Evolutionary conservation across 2,888 invertebrate species (phyloP).

Genomic region (Calliopum simillimum): DNA sequence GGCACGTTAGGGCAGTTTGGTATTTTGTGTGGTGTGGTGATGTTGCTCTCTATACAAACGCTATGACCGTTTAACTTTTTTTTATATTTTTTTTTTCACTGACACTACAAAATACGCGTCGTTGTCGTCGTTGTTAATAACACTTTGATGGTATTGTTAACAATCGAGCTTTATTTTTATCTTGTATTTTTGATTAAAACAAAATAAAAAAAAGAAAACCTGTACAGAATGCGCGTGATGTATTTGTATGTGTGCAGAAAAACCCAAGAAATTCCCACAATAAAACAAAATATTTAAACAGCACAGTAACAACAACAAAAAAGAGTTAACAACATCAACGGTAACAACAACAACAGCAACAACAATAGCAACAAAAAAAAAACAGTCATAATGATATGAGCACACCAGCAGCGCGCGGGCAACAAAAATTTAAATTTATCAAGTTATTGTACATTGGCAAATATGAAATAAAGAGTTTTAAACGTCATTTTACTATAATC

Average conservation of each 20-base stretch:
- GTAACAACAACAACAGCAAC: slow-evolving; percentile 37
- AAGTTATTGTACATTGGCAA: slow-evolving; percentile 14
- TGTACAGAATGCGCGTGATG: slow-evolving; percentile 33
- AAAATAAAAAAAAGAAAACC: too few relatives aligned
- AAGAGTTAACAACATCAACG: too few relatives aligned
- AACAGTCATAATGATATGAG: slow-evolving; percentile 2
- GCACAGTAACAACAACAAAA: slow-evolving; percentile 39
- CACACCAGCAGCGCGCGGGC: slow-evolving; percentile 7
- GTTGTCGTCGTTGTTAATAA: too few relatives aligned
- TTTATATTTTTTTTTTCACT: too few relatives aligned
- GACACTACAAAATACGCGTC: slow-evolving; percentile 13
- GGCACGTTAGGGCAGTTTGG: neutral
- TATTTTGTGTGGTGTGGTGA: neutral
- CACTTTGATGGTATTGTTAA: slow-evolving; percentile 24
- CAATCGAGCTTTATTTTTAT: slow-evolving; percentile 20
- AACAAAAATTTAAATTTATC: slow-evolving; percentile 32
- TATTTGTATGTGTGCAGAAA: slow-evolving; percentile 63
- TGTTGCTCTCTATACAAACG: neutral
- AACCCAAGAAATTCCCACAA: slow-evolving; percentile 68
- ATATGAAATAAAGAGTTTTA: too few relatives aligned
- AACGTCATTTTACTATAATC: too few relatives aligned
- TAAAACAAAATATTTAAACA: slow-evolving; percentile 48
- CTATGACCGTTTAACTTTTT: too few relatives aligned
- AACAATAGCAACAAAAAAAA: slow-evolving; percentile 38
- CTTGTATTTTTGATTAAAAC: slow-evolving; percentile 24